Conservation (phyloP, 2,113 vertebrate species). For the Ariopsis seemanni region DNA sequence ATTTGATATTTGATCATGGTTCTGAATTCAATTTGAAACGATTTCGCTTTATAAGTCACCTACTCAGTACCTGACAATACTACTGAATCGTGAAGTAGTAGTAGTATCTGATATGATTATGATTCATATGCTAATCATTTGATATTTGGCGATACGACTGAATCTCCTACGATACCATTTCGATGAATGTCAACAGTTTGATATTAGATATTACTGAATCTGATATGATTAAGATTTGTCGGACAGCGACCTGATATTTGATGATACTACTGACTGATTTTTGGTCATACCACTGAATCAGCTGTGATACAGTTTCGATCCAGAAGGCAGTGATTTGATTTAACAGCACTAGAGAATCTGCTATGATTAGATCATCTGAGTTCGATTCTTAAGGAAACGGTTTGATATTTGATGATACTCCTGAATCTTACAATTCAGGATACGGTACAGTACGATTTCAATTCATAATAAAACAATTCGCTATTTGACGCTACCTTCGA, state of each 20-base stretch:
- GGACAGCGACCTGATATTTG: neutral
- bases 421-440: neutral
- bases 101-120: neutral
- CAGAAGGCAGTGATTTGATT: neutral
- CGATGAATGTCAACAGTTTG: fast-evolving
- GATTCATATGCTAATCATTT: neutral
- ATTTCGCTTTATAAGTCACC: neutral
- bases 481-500: neutral
- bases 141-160: neutral
- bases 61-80: neutral
- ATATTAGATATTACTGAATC: neutral
- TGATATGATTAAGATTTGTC: neutral
- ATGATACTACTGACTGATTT: neutral
- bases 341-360: neutral
- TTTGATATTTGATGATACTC: neutral
- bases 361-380: no score
- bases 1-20: neutral
- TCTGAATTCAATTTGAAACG: neutral
- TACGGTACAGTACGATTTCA: neutral
- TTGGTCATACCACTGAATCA: neutral
- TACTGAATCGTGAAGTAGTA: neutral
- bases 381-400: neutral
- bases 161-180: neutral
- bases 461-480: neutral
- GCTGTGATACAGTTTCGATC: neutral